These are phyloP conservation scores for Heliothis peltigera DNA, from an alignment of 2,888 invertebrate genomes.

Conservation along the genomic window DNA sequence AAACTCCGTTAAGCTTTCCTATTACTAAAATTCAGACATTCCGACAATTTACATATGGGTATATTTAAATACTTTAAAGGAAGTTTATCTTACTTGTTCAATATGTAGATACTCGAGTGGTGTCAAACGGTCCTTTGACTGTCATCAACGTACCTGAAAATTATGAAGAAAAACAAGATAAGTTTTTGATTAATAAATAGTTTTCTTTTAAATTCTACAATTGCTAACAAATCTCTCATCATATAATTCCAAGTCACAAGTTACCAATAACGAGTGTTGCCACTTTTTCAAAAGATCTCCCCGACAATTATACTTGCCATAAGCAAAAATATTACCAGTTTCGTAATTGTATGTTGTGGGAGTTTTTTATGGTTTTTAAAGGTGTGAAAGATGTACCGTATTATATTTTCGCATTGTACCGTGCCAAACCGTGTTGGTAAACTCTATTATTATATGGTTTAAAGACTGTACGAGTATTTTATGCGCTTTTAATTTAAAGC, in stretches of 20 bases:
- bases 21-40: no score
- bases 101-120: no score
- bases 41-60: no score
- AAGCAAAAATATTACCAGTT: constrained; percentile 26
- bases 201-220: no score
- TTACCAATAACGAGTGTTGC: constrained; percentile 46
- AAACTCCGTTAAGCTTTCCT: no score
- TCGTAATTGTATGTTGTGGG: constrained; percentile 30
- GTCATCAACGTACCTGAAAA: constrained; percentile 34
- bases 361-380: constrained; percentile 31
- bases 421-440: constrained; percentile 40
- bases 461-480: constrained; percentile 22
- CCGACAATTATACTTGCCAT: constrained; percentile 37
- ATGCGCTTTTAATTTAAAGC: constrained; percentile 12
- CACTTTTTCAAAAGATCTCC: constrained; percentile 34
- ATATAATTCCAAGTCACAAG: constrained; percentile 1
- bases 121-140: neutral
- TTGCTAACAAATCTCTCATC: no score
- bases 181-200: neutral
- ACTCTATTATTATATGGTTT: constrained; percentile 28
- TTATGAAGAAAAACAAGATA: neutral
- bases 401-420: constrained; percentile 34
- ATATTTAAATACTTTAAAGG: no score
- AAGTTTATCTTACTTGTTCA: no score
- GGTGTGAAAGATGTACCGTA: constrained; percentile 23